Evolutionary conservation across 1,140 invertebrate genomes (phyloP).

Genomic region (Drosophila auraria): DNA sequence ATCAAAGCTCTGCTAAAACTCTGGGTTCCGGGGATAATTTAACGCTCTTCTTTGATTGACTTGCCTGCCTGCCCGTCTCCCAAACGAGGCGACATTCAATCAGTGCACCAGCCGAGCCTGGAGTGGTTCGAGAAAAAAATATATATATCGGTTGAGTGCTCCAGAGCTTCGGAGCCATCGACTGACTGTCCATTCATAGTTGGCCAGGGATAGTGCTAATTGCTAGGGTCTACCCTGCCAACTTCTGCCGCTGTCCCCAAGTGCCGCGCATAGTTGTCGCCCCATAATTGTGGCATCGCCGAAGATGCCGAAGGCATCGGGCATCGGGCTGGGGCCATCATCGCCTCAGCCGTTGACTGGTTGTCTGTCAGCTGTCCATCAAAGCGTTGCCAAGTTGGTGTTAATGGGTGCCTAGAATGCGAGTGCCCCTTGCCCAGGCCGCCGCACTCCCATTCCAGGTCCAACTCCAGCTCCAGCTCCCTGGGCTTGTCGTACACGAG

Average conservation of each 20-base stretch:
- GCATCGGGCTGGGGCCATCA: constrained; percentile 26
- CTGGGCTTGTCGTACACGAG: constrained; percentile 67
- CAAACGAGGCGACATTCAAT: constrained; percentile 37
- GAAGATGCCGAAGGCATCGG: constrained; percentile 23
- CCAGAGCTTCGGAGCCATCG: constrained; percentile 18
- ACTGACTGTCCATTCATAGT: constrained; percentile 66
- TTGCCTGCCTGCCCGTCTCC: constrained; percentile 25
- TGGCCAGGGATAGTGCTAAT: constrained; percentile 66
- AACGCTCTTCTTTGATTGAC: constrained; percentile 39
- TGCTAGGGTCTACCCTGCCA: constrained; percentile 58
- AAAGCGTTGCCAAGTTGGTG: constrained; percentile 80
- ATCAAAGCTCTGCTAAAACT: background rate
- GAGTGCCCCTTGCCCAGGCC: constrained; percentile 30
- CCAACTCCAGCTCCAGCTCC: constrained; percentile 16
- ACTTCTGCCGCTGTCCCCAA: constrained; percentile 61
- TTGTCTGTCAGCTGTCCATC: constrained; percentile 81
- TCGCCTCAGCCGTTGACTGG: constrained; percentile 65
- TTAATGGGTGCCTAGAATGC: constrained; percentile 82
- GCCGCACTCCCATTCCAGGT: constrained; percentile 20
- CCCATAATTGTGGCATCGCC: constrained; percentile 69
- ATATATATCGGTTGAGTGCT: constrained; percentile 26
- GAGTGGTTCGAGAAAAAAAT: constrained; percentile 2
- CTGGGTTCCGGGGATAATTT: constrained; percentile 29
- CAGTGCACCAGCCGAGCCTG: constrained; percentile 14
- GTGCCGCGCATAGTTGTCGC: constrained; percentile 81